Evolutionary conservation across 2,797 vertebrate species (phyloP), one percentile per base, ranked within the genome.

Genomic region (Rhyacichthys aspro): DNA sequence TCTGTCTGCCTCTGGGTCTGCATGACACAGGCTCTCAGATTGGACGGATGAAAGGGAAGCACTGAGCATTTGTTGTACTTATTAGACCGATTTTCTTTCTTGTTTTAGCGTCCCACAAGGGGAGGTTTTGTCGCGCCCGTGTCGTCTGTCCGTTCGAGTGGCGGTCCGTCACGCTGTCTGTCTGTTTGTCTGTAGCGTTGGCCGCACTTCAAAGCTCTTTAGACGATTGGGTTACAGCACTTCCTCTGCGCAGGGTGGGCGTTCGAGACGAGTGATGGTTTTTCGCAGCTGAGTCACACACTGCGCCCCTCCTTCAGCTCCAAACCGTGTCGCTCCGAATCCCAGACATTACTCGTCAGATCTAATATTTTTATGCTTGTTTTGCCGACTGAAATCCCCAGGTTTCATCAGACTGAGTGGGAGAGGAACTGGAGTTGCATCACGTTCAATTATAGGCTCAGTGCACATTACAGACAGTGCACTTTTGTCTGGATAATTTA

Each of bases 141-240:
- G 19, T 23, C 19, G 46, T 43, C 23, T 60, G 43, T 47, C 56
- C 50, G 56, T 55, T 53, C 64, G 54, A 61, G 49, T 48, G 67
- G 58, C 34, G 63, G 70, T 73, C 54, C 61, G 67, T 79, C 67
- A 76, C 41, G 33, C 63, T 23, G 19, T 23, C 19, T 23, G 19
- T 23, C 19, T 23, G 19, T 23, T 23, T 70, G 74, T 79, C 68
- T 73, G 57, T 74, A 60, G 48, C 55, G 73, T 57, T 83, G 80
- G 80, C 72, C 63, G 55, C 67, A 75, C 88, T 90, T 92, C 89
- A 90, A 88, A 90, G 89, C 65, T 23, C 44, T 23, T 59, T 59
- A 84, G 68, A 72, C 67, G 16, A 80, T 91, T 88, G 79, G 83
- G 81, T 91, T 92, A 89, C 90, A 92, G 53, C 83, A 90, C 90